A percentile compares a stretch with the other conserved stretches of the same genome.
phyloP scores from a whole-genome alignment of 2,113 vertebrate genomes.

The Baryphthengus martii region DNA sequence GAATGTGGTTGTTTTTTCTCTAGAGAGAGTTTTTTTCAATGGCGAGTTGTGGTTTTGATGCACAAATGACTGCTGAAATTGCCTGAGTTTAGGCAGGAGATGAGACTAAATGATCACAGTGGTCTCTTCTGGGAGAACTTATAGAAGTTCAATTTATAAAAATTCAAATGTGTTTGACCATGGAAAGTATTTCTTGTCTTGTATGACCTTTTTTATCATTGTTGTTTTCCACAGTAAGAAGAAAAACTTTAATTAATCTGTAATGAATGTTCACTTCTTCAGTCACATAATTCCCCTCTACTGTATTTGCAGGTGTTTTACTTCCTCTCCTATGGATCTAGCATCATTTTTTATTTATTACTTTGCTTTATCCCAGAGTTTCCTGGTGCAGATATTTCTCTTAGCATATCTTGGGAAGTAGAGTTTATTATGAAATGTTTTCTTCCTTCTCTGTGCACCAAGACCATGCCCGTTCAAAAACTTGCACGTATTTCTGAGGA shows the following conservation, averaged over 20 bases:
- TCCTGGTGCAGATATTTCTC: background rate
- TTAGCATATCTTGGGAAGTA: background rate
- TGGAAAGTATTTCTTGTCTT: background rate
- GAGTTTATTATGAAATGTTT: background rate
- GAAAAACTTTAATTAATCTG: background rate
- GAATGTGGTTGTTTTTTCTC: background rate
- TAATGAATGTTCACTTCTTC: background rate
- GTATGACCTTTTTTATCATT: background rate
- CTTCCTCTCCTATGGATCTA: background rate
- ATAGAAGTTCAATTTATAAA: background rate
- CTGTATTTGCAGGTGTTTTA: background rate
- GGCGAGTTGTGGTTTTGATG: background rate
- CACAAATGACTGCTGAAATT: background rate
- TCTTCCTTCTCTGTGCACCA: background rate
- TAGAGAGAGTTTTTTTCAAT: background rate
- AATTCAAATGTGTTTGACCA: background rate
- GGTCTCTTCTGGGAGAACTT: background rate
- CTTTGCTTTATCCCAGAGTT: background rate
- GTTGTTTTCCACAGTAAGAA: background rate
- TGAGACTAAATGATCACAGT: background rate
- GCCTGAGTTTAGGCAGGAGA: background rate
- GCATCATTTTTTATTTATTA: background rate
- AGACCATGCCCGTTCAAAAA: background rate
- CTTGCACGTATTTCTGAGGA: background rate
- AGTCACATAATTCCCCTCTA: background rate